phyloP scores from a whole-genome alignment of 2,113 vertebrate genomes.

The Oostethus manadensis region DNA sequence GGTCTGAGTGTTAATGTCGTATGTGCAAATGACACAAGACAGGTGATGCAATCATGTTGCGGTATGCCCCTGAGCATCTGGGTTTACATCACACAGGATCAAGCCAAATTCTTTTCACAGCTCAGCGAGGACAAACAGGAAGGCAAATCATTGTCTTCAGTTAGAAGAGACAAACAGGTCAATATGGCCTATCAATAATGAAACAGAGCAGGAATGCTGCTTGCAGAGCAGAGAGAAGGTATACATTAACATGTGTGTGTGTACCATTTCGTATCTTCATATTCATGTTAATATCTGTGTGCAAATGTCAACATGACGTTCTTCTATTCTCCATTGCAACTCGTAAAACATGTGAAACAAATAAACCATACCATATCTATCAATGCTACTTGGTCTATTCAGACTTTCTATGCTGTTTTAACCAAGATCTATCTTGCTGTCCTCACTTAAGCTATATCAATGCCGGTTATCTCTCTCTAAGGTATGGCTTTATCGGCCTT shows the following conservation, averaged over 20 bases:
- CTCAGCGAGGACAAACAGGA: constrained; percentile 44
- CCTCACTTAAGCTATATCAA: background rate
- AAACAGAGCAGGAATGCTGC: constrained; percentile 41
- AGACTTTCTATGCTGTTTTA: too few species aligned
- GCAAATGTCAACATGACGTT: too few species aligned
- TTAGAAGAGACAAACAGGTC: constrained; percentile 58
- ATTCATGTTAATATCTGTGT: too few species aligned
- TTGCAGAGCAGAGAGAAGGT: constrained; percentile 17
- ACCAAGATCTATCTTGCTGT: background rate
- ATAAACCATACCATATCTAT: too few species aligned
- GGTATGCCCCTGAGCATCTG: too few species aligned
- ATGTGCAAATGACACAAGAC: background rate
- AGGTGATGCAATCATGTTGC: background rate
- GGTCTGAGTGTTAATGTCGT: too few species aligned
- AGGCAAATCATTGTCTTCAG: constrained; percentile 51
- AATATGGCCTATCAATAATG: constrained; percentile 62
- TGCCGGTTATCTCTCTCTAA: background rate
- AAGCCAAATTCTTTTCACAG: constrained; percentile 44
- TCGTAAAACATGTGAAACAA: too few species aligned
- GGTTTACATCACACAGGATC: background rate
- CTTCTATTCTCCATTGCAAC: too few species aligned
- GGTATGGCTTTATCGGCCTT: too few species aligned
- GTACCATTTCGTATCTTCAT: too few species aligned
- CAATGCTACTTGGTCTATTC: too few species aligned
- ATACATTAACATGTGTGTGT: too few species aligned